Base-by-base conservation (phyloP, 2,797 vertebrate species). In the Eulemur rubriventer region DNA sequence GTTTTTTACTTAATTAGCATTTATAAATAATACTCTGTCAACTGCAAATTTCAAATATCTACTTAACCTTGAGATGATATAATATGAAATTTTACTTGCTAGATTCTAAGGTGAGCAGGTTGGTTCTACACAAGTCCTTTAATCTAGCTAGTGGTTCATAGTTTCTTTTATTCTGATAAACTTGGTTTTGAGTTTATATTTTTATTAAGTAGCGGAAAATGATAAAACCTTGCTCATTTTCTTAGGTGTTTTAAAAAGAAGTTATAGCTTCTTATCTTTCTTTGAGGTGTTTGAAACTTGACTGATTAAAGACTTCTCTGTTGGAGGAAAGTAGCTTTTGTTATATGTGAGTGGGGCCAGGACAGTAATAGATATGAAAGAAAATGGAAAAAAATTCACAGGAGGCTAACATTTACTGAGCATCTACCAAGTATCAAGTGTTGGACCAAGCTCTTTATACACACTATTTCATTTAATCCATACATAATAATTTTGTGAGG, bases 191-290 rank as follows among this genome's bases (percentile, higher is more conserved):
- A 75, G 9, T 70, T 82, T 50, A 26, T 82, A 65, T 95, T 95
- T 91, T 86, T 83, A 79, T 95, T 95, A 81, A 90, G 3, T 75
- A 69, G 14, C 83, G 65, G 67, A 86, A 91, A 75, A 50, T 78
- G 61, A 72, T 92, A 33, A 80, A 92, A 50, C 6, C 11, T 35
- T 87, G 80, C 33, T 95, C 20, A 80, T 88, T 89, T 78, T 91
- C 24, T n/a, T 69, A 86, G 67, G 35, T 65, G 82, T 85, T 97
- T 97, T 69, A 94, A 82, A 67, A 80, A 95, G 78, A 13, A 78
- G 73, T n/a, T 87, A 59, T 63, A 94, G 8, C 41, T 43, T 81
- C 3, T 61, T 89, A 38, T 57, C 92, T 91, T 95, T 75, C 33
- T 82, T 86, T 26, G 26, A 57, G 10, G 35, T 57, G n/a, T 75